These are phyloP conservation scores for Chouioia cunea DNA, from an alignment of 2,888 invertebrate species.

Conservation along the genomic window DNA sequence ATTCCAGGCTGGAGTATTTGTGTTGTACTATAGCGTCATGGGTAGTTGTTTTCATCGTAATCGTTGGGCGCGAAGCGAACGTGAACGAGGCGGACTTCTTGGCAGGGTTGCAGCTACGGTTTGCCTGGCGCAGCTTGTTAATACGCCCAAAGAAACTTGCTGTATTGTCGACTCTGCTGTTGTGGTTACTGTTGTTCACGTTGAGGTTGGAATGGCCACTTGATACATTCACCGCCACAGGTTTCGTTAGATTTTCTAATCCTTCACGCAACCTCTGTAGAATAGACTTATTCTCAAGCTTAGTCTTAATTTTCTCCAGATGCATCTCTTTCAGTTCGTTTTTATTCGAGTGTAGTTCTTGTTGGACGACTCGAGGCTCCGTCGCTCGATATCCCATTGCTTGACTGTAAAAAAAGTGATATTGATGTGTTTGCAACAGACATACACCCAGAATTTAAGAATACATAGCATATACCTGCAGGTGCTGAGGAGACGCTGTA, in stretches of 20 bases:
- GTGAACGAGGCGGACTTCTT: slow-evolving; percentile 69
- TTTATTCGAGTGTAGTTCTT: slow-evolving; percentile 57
- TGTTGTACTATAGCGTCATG: too few relatives aligned
- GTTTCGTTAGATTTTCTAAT: slow-evolving; percentile 62
- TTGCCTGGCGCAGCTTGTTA: slow-evolving; percentile 61
- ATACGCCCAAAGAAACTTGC: slow-evolving; percentile 62
- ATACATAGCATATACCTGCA: slow-evolving; percentile 63
- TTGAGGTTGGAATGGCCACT: too few relatives aligned
- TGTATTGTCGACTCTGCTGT: slow-evolving; percentile 53
- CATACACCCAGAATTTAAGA: not conserved
- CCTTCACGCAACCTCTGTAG: slow-evolving; percentile 64
- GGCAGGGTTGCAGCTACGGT: slow-evolving; percentile 63
- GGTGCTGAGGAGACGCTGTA: slow-evolving; percentile 69
- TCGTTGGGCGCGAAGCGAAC: slow-evolving; percentile 64
- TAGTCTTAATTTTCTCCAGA: slow-evolving; percentile 65
- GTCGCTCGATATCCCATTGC: slow-evolving; percentile 66
- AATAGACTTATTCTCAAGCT: slow-evolving; percentile 63
- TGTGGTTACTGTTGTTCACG: slow-evolving; percentile 54
- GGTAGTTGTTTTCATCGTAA: slow-evolving; percentile 59
- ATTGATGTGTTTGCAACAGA: not conserved
- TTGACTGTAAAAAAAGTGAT: slow-evolving; percentile 54
- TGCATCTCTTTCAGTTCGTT: slow-evolving; percentile 63
- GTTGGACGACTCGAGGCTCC: slow-evolving; percentile 64
- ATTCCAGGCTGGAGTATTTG: slow-evolving; percentile 65
- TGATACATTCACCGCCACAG: slow-evolving; percentile 16